These are phyloP conservation scores for Coreoperca whiteheadi DNA, from an alignment of 2,113 vertebrate species.

Conservation along the genomic window DNA sequence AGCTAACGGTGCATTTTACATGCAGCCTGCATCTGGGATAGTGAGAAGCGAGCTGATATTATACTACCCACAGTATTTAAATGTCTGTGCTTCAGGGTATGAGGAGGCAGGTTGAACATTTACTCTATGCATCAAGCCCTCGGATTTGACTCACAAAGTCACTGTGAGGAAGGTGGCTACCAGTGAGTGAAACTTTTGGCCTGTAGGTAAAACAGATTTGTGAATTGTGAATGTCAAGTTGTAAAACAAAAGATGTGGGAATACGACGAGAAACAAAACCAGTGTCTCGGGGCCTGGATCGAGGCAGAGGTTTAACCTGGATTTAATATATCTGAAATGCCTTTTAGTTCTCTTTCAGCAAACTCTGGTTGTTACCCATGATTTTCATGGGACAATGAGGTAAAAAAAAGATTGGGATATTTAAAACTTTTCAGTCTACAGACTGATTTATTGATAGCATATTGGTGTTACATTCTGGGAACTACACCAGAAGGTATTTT, in stretches of 20 bases:
- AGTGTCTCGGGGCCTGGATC: not conserved
- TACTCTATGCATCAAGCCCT: not conserved
- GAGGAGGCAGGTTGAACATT: constrained; percentile 4
- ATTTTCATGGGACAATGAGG: not conserved
- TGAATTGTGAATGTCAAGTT: not conserved
- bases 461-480: constrained; percentile 4
- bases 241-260: not conserved
- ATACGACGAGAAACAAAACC: not conserved
- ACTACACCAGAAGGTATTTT: not conserved
- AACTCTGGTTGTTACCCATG: not conserved
- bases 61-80: constrained; percentile 15
- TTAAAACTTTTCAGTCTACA: constrained; percentile 8
- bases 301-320: not conserved
- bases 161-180: not conserved
- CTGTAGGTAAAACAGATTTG: constrained; percentile 7
- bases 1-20: not conserved
- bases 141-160: not conserved
- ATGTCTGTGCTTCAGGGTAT: not conserved
- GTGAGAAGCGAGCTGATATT: constrained; percentile 12
- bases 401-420: constrained; percentile 12
- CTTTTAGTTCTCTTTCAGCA: constrained; percentile 15
- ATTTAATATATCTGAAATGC: not conserved
- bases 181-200: not conserved
- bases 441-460: constrained; percentile 30
- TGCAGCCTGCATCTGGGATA: constrained; percentile 23